Percentiles rank a stretch among this genome's conserved stretches.
These are phyloP conservation scores for Clarias gariepinus DNA, from an alignment of 2,113 vertebrate species.

Conservation along the genomic window DNA sequence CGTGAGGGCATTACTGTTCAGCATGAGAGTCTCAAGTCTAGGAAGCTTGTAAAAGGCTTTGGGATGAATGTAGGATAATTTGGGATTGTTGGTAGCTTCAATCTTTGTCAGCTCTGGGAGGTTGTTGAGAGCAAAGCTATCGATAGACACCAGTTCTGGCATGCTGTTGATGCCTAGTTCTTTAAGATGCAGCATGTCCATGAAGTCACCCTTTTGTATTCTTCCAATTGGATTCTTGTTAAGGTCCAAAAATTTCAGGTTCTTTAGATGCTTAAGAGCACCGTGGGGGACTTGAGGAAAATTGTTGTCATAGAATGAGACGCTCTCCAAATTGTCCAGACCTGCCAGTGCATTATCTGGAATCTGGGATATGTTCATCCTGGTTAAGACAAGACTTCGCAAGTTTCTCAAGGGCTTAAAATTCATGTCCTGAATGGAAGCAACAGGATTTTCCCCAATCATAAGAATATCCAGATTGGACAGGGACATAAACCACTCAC, in stretches of 20 bases:
- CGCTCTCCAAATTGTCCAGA: conserved; percentile 93
- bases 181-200: conserved; percentile 94
- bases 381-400: conserved; percentile 92
- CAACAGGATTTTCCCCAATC: conserved; percentile 96
- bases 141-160: conserved; percentile 95
- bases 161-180: conserved; percentile 98
- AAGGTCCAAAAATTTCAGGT: conserved; percentile 96
- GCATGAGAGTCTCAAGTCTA: conserved; percentile 91
- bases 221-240: conserved; percentile 97
- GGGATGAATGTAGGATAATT: conserved; percentile 94
- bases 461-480: conserved; percentile 94
- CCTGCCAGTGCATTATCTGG: conserved; percentile 87
- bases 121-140: conserved; percentile 93
- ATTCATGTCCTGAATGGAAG: conserved; percentile 87
- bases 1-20: conserved; percentile 93
- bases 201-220: conserved; percentile 93
- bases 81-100: conserved; percentile 97
- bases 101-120: conserved; percentile 97
- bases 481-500: conserved; percentile 89
- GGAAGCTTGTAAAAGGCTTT: conserved; percentile 95
- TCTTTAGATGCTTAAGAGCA: conserved; percentile 84
- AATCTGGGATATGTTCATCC: conserved; percentile 93
- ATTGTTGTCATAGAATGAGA: conserved; percentile 97
- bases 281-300: conserved; percentile 86
- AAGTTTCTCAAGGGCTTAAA: conserved; percentile 92